Percentiles rank a stretch among this genome's conserved stretches.
Conservation (phyloP, 1,140 invertebrate genomes). For the Brachionus plicatilis region DNA sequence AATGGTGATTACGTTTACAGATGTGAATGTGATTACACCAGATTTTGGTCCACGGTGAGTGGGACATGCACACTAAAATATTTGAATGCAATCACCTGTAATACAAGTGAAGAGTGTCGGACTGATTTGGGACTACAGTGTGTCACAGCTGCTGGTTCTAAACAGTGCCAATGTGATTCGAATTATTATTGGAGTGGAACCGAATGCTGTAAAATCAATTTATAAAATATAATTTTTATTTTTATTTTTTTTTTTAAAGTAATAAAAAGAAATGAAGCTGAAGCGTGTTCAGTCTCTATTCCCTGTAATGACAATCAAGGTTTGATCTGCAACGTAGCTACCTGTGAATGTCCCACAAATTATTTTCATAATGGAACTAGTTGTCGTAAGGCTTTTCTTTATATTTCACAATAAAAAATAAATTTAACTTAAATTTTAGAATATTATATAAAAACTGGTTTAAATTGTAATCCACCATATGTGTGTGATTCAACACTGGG, state of each 20-base stretch:
- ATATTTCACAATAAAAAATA: neutral
- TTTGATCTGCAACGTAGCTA: neutral
- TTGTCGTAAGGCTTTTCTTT: neutral
- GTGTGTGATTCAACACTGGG: neutral
- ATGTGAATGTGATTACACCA: neutral
- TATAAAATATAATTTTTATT: neutral
- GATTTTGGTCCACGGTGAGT: neutral
- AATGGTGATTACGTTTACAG: neutral
- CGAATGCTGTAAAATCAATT: neutral
- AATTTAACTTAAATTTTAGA: neutral
- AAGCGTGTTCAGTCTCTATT: neutral
- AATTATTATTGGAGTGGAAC: slow-evolving; percentile 1
- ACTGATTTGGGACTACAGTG: neutral
- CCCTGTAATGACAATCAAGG: neutral
- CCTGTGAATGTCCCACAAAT: neutral
- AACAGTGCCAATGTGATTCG: neutral
- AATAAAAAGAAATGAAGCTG: neutral
- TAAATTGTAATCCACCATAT: neutral
- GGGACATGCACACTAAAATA: neutral
- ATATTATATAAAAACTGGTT: neutral
- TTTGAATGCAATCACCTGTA: neutral
- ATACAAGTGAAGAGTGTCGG: neutral
- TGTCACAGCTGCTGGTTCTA: neutral
- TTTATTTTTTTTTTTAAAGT: neutral
- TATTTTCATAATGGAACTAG: neutral